Evolutionary conservation across 2,888 invertebrate genomes (phyloP), one percentile per base, ranked within the genome.

Genomic region (Cyaniris semiargus): DNA sequence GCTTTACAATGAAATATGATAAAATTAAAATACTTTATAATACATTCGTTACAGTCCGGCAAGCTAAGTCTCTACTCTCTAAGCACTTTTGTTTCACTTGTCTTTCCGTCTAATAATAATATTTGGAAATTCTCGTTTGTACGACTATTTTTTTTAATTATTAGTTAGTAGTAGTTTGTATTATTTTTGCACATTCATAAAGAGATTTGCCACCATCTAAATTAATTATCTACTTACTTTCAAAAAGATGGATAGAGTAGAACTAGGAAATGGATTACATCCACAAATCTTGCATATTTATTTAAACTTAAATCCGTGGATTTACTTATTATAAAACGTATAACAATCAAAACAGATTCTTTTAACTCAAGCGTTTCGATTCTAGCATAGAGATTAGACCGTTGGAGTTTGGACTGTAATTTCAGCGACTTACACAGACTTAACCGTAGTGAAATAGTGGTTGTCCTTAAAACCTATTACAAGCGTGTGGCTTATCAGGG

Each of bases 401-500:
- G 18, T 53, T 53, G 53, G 53, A 53, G 53, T 53, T 53, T 53
- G 53, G 53, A 53, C 53, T 53, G 18, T 53, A 53, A 53, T 53
- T 5, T 66, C 13, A 27, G 27, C 27, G 5, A 27, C 66, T 66
- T 66, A 66, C 66, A 15, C 15, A 27, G 66, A 66, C 66, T 23
- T 60, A 60, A 23, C 23, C 13, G 66, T 66, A 84, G 83, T 84
- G 80, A 86, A 86, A 86, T 83, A 88, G 83, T 84, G 83, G 79
- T 81, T 84, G 84, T 82, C 81, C 79, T 79, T 81, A 79, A 80
- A 82, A 82, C 83, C 82, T 82, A 81, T 83, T 81, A 80, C 60
- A 77, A 83, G 83, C 79, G 80, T 85, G 83, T 84, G 80, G 85
- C 87, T 92, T 91, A 92, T 91, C 90, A 86, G 82, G 84, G 87